These are phyloP conservation scores for Aplochiton taeniatus DNA, from an alignment of 2,797 vertebrate species.

Conservation along the genomic window DNA sequence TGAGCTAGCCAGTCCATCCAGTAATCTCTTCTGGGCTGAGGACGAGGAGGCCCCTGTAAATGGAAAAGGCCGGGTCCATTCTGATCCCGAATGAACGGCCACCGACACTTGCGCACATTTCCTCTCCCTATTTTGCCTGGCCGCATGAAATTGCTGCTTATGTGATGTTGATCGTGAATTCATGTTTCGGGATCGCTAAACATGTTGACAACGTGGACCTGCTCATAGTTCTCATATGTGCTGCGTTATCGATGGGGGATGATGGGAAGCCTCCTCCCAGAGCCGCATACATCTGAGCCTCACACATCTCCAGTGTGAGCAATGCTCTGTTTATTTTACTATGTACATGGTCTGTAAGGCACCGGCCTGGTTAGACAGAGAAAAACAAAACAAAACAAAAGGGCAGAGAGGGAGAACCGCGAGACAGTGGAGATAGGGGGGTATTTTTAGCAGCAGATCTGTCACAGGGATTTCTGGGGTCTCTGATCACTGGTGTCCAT, in stretches of 20 bases:
- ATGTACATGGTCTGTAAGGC: not conserved
- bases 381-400: not conserved
- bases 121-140: no score
- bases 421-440: conserved; percentile 26
- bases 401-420: not conserved
- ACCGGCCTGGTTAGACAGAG: not conserved
- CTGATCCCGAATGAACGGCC: not conserved
- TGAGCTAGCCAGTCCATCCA: not conserved
- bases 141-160: no score
- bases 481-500: conserved; percentile 75
- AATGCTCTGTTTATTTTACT: not conserved
- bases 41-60: not conserved
- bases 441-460: conserved; percentile 73
- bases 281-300: no score
- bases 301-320: no score
- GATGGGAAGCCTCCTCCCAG: no score
- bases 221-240: no score
- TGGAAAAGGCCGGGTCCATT: not conserved
- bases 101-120: no score
- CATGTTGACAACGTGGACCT: no score
- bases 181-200: no score
- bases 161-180: no score
- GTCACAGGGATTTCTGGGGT: conserved; percentile 53
- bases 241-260: no score
- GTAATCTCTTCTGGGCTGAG: not conserved